A percentile compares a stretch with the other conserved stretches of the same genome.
These are phyloP conservation scores for Anas georgica DNA, from an alignment of 2,797 vertebrate genomes.

Conservation along the genomic window DNA sequence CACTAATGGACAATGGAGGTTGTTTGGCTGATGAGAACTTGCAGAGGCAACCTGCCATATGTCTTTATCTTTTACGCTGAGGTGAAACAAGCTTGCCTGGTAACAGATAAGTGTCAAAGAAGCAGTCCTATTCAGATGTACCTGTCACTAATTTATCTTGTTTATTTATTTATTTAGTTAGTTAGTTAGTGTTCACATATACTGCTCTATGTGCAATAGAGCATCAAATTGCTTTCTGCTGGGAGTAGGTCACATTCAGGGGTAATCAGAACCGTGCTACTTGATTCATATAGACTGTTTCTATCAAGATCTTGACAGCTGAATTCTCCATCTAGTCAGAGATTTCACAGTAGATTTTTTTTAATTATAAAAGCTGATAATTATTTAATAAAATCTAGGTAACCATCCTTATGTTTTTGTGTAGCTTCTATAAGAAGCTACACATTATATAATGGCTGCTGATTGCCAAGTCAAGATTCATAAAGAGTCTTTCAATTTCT, in stretches of 20 bases:
- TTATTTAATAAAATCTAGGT: background rate
- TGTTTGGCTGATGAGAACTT: slow-evolving; percentile 75
- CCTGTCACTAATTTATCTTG: slow-evolving; percentile 85
- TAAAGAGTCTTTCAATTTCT: background rate
- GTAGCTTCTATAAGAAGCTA: background rate
- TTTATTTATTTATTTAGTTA: background rate
- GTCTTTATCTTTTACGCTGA: slow-evolving; percentile 76
- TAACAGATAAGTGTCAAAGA: slow-evolving; percentile 76
- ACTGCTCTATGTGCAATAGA: slow-evolving; percentile 79
- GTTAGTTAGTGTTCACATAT: slow-evolving; percentile 81
- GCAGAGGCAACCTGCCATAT: slow-evolving; percentile 63
- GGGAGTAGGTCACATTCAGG: slow-evolving; percentile 81
- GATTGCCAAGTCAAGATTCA: background rate
- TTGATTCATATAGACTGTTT: slow-evolving; percentile 68
- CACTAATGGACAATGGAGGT: slow-evolving; percentile 29
- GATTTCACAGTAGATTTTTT: background rate
- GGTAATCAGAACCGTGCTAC: slow-evolving; percentile 72
- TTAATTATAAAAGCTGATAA: background rate
- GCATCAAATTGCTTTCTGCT: slow-evolving; percentile 90
- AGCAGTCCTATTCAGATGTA: slow-evolving; percentile 68
- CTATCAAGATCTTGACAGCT: slow-evolving; percentile 73
- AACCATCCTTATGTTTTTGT: background rate
- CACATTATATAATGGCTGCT: background rate
- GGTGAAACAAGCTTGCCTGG: slow-evolving; percentile 75
- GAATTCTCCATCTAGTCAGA: slow-evolving; percentile 77